Conservation (phyloP, 2,888 invertebrate genomes). For the Minunthozetes semirufus region DNA sequence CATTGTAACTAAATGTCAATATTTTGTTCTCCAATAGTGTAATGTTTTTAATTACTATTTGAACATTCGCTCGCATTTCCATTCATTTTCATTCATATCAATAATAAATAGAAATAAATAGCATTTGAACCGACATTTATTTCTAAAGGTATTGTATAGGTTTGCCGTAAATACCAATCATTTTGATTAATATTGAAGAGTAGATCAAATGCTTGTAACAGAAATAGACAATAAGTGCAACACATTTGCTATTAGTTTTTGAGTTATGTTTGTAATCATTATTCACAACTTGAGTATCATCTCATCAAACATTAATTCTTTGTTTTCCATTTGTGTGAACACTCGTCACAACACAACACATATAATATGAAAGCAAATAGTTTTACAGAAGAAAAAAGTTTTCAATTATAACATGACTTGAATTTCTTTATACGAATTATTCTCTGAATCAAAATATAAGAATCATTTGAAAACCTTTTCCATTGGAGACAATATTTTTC, state of each 20-base stretch:
- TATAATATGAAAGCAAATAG: neutral
- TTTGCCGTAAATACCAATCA: neutral
- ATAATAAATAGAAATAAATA: neutral
- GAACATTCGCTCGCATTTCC: neutral
- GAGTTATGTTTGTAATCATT: neutral
- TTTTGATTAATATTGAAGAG: conserved; percentile 7
- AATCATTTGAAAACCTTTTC: neutral
- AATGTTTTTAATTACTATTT: conserved; percentile 1
- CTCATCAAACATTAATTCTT: conserved; percentile 1
- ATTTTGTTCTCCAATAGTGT: no score
- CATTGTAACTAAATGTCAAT: no score
- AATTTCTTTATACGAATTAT: neutral
- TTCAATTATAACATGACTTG: conserved; percentile 1
- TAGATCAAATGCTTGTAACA: neutral
- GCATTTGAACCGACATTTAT: neutral
- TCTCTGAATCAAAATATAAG: no score
- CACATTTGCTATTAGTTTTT: neutral
- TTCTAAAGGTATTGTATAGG: neutral
- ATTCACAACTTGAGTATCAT: neutral
- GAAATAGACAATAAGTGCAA: neutral
- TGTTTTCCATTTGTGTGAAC: neutral
- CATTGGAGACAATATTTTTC: neutral
- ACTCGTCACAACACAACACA: neutral
- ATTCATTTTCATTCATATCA: neutral
- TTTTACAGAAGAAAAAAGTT: neutral